Percentiles rank a stretch among this genome's conserved stretches.
Conservation (phyloP, 2,888 invertebrate species). For the Diarsia rubi region DNA sequence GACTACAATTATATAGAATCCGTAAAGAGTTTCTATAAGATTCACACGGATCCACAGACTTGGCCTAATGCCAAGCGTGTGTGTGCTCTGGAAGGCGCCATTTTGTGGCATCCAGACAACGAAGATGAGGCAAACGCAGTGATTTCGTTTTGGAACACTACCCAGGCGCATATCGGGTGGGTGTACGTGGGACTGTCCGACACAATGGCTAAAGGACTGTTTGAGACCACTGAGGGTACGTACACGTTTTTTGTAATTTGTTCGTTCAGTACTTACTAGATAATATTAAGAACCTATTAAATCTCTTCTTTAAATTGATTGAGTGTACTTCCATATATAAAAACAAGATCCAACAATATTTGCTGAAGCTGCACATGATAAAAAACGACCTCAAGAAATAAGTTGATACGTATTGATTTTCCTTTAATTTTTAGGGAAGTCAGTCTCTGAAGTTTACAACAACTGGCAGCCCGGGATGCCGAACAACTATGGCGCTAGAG, state of each 20-base stretch:
- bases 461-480: neutral
- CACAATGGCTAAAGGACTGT: constrained; percentile 74
- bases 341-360: neutral
- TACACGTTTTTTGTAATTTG: neutral
- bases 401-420: neutral
- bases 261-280: neutral
- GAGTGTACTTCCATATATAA: neutral
- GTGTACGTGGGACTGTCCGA: constrained; percentile 29
- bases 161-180: neutral
- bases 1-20: constrained; percentile 14
- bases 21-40: constrained; percentile 11
- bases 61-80: constrained; percentile 16
- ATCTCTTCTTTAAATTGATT: neutral
- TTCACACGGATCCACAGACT: neutral
- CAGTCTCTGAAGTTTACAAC: constrained; percentile 25
- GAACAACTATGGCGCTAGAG: constrained; percentile 61
- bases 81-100: constrained; percentile 23
- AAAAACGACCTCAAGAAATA: neutral
- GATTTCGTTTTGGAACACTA: constrained; percentile 12
- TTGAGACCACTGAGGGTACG: constrained; percentile 75
- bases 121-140: neutral
- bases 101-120: constrained; percentile 20
- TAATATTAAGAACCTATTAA: too few relatives aligned
- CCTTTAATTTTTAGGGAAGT: constrained; percentile 8
- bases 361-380: neutral